Percentiles rank a stretch among this genome's conserved stretches.
phyloP scores from a whole-genome alignment of 2,113 vertebrate genomes.

The Xiphorhynchus elegans region DNA sequence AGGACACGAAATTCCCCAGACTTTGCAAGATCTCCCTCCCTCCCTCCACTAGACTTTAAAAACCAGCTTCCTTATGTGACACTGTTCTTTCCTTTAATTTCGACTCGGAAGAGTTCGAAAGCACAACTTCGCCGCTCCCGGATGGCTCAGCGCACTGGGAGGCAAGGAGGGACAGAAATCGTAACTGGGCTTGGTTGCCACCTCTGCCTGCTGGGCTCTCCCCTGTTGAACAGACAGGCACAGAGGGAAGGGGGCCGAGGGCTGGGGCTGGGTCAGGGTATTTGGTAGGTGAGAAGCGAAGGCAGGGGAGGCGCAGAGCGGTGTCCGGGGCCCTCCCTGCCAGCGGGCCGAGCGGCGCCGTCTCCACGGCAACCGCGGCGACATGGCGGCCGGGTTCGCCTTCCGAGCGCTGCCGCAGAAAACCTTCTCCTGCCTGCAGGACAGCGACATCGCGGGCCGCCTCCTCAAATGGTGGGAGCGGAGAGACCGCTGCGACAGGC shows the following conservation, averaged over 20 bases:
- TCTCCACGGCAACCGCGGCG: constrained; percentile 37
- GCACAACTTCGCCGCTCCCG: rapidly evolving
- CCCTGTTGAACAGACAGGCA: rapidly evolving
- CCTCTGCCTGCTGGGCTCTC: neutral
- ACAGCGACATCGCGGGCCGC: constrained; percentile 21
- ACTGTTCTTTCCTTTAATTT: neutral
- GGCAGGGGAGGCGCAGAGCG: too few relatives aligned
- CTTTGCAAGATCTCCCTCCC: neutral
- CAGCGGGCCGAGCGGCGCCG: neutral
- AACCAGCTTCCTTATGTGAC: neutral
- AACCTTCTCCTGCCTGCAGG: constrained; percentile 60
- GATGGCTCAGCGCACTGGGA: neutral
- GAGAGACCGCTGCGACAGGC: too few relatives aligned
- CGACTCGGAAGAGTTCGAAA: neutral
- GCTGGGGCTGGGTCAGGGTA: rapidly evolving
- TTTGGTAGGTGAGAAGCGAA: neutral
- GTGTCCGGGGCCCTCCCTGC: rapidly evolving
- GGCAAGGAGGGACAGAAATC: neutral
- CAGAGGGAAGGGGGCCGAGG: too few relatives aligned
- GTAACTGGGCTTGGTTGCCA: rapidly evolving
- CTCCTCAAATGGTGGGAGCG: constrained; percentile 78
- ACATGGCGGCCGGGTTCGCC: constrained; percentile 54
- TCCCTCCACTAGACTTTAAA: neutral
- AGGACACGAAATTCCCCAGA: neutral
- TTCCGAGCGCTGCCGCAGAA: constrained; percentile 72